Conservation (phyloP, 2,888 invertebrate genomes). For the Napeogenes sylphis region DNA sequence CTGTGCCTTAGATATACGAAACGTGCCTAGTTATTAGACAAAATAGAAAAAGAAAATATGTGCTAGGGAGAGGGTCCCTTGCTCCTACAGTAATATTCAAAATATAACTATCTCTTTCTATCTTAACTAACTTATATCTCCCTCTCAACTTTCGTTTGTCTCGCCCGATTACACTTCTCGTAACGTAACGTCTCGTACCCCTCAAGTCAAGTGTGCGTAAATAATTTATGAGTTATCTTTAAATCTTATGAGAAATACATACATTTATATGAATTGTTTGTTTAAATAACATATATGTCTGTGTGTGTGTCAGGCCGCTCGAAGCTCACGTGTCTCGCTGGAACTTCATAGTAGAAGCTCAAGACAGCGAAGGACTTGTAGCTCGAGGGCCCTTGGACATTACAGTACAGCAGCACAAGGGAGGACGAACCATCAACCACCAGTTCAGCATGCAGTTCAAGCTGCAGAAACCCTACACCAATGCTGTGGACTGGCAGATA, state of each 20-base stretch:
- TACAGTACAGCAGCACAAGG: slow-evolving; percentile 89
- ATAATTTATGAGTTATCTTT: background rate
- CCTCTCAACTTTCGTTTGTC: no score
- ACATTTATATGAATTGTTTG: background rate
- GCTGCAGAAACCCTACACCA: slow-evolving; percentile 70
- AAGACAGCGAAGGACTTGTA: slow-evolving; percentile 85
- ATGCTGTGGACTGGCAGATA: slow-evolving; percentile 88
- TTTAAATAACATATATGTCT: background rate
- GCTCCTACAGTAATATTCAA: no score
- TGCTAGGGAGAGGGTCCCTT: no score
- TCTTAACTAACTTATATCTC: no score
- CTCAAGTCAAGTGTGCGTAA: no score
- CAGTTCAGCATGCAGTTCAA: slow-evolving; percentile 85
- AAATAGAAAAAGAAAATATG: no score
- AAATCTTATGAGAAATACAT: background rate
- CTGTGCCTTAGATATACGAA: no score
- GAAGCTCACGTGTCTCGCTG: slow-evolving; percentile 89
- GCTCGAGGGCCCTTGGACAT: slow-evolving; percentile 86
- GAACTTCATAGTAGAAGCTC: slow-evolving; percentile 88
- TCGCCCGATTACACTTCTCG: no score
- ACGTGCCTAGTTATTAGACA: no score
- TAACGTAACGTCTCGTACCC: no score
- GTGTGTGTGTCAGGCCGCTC: slow-evolving; percentile 79
- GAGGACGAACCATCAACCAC: slow-evolving; percentile 87
- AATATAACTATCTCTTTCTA: no score